These are phyloP conservation scores for Littorina saxatilis DNA, from an alignment of 1,140 invertebrate species.

Conservation along the genomic window DNA sequence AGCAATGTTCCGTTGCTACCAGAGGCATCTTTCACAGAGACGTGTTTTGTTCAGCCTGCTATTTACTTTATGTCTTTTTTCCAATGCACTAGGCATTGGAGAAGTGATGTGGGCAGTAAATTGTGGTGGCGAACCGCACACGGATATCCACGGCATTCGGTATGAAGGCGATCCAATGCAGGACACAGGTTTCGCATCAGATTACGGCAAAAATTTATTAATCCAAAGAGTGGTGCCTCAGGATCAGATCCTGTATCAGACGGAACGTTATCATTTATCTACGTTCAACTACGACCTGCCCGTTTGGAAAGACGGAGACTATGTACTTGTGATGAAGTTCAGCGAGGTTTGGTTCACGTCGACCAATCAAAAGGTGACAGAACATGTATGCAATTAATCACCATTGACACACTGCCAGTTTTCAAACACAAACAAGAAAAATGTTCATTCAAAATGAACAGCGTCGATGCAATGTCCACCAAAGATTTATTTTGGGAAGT, in stretches of 20 bases:
- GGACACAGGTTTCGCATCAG: constrained; percentile 69
- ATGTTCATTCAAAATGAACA: no score
- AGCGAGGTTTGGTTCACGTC: constrained; percentile 76
- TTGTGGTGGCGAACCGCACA: constrained; percentile 72
- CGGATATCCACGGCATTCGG: constrained; percentile 72
- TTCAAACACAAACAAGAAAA: no score
- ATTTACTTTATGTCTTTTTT: constrained; percentile 32
- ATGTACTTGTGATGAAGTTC: constrained; percentile 76
- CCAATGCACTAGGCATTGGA: constrained; percentile 42
- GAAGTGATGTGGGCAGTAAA: constrained; percentile 75
- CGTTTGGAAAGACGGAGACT: constrained; percentile 72
- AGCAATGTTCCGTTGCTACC: constrained; percentile 26
- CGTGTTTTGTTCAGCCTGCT: constrained; percentile 38
- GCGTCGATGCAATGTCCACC: no score
- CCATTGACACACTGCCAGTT: no score
- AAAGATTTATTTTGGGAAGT: no score
- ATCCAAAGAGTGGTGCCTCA: constrained; percentile 73
- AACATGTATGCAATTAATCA: no score
- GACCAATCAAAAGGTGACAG: constrained; percentile 73
- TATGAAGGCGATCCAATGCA: constrained; percentile 68
- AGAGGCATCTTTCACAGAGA: constrained; percentile 19
- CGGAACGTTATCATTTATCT: constrained; percentile 73
- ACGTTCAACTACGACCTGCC: constrained; percentile 75
- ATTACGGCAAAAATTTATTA: constrained; percentile 73
- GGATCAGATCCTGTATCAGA: constrained; percentile 75